Evolutionary conservation across 2,113 vertebrate genomes (phyloP).

Genomic region (Arenaria interpres): DNA sequence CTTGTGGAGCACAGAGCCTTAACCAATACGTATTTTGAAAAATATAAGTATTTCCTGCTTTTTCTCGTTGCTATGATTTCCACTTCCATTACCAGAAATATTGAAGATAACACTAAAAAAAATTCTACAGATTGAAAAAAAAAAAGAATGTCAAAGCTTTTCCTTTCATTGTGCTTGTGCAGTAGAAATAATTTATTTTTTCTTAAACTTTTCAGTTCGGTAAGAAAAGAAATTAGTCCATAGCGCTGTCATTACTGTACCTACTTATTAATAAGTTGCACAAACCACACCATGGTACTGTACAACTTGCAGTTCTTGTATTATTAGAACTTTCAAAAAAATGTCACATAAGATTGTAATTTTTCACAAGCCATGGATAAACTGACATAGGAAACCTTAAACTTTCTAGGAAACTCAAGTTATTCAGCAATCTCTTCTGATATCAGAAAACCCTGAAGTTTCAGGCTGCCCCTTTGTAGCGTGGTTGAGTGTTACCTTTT

Average conservation of each 20-base stretch:
- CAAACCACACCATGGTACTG: neutral
- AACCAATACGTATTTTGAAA: neutral
- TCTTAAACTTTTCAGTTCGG: neutral
- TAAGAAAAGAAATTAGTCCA: neutral
- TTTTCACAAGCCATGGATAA: neutral
- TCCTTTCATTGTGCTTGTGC: neutral
- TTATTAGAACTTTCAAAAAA: neutral
- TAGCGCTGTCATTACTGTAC: neutral
- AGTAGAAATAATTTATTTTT: neutral
- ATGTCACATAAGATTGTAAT: neutral
- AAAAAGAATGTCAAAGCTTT: neutral
- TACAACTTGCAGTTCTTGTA: neutral
- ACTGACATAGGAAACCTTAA: neutral
- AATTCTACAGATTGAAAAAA: neutral
- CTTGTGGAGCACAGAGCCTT: neutral
- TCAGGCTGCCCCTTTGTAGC: neutral
- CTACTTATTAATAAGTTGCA: neutral
- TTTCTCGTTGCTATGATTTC: neutral
- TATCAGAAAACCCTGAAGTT: neutral
- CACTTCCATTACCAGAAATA: neutral
- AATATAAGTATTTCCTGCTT: neutral
- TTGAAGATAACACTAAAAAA: neutral
- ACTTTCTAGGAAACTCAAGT: neutral
- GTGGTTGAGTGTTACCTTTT: neutral
- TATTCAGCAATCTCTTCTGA: neutral